Evolutionary conservation across 2,888 invertebrate species (phyloP).

Genomic region (Tineola bisselliella): DNA sequence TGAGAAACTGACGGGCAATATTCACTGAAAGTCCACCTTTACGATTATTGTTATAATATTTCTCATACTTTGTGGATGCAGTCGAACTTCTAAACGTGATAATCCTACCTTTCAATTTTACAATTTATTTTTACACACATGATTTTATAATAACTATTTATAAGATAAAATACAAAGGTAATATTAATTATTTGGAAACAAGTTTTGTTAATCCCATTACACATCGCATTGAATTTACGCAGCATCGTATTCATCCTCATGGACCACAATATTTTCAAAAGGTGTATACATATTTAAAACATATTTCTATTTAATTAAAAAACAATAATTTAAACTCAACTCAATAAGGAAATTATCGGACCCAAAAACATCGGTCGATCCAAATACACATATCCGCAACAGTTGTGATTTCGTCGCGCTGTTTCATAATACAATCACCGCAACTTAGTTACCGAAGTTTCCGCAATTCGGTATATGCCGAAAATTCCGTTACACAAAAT

Average conservation of each 20-base stretch:
- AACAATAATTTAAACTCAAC: too few relatives aligned
- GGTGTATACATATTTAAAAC: too few relatives aligned
- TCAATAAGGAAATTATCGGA: too few relatives aligned
- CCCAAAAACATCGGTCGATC: too few relatives aligned
- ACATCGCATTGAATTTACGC: too few relatives aligned
- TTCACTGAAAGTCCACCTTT: background rate
- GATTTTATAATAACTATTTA: too few relatives aligned
- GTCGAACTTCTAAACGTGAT: background rate
- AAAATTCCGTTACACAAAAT: background rate
- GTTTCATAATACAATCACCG: background rate
- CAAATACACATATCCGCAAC: background rate
- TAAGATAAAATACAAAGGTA: too few relatives aligned
- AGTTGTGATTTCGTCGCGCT: background rate
- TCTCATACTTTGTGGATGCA: background rate
- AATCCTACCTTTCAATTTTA: background rate
- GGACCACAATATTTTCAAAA: too few relatives aligned
- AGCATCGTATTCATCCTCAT: too few relatives aligned
- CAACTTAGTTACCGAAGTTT: conserved; percentile 1
- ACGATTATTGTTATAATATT: background rate
- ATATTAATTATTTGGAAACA: too few relatives aligned
- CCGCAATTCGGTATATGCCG: background rate
- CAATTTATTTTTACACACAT: background rate
- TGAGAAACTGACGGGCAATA: background rate
- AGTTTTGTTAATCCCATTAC: too few relatives aligned
- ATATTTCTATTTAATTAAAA: too few relatives aligned